Conservation (phyloP, 2,888 invertebrate genomes). For the Drosophila affinis region DNA sequence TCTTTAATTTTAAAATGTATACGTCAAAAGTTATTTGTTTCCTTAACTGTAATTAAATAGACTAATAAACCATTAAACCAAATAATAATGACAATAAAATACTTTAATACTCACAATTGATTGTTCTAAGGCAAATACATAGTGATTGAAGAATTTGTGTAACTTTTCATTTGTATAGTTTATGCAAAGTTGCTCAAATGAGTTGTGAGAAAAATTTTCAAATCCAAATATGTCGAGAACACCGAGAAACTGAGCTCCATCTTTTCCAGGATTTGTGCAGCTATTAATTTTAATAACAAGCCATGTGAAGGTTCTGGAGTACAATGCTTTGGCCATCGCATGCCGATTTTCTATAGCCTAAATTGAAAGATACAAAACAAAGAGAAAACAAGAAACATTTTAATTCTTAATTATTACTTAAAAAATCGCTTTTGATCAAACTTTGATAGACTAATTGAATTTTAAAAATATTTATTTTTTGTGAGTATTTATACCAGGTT, state of each 20-base stretch:
- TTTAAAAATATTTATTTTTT: no score
- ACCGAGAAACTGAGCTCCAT: slow-evolving; percentile 91
- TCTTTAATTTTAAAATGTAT: no score
- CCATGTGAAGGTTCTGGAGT: slow-evolving; percentile 96
- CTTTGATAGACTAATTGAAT: no score
- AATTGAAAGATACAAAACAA: background rate
- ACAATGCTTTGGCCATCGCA: slow-evolving; percentile 96
- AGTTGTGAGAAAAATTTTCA: slow-evolving; percentile 95
- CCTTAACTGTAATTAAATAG: background rate
- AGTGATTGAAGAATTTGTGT: slow-evolving; percentile 98
- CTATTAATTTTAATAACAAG: slow-evolving; percentile 95
- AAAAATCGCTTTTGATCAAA: no score
- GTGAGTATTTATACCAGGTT: no score
- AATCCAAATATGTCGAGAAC: slow-evolving; percentile 97
- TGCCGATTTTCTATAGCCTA: slow-evolving; percentile 95
- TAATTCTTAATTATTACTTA: background rate
- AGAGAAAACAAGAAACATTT: no score
- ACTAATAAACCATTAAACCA: background rate
- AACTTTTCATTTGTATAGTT: slow-evolving; percentile 97
- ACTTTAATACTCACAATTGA: slow-evolving; percentile 90
- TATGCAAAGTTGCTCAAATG: slow-evolving; percentile 96
- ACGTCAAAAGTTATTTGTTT: no score
- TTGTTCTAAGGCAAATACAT: slow-evolving; percentile 96
- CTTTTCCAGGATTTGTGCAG: slow-evolving; percentile 94
- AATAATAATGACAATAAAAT: background rate